Conservation (phyloP, 2,888 invertebrate genomes). For the Pristionchus japonicus region DNA sequence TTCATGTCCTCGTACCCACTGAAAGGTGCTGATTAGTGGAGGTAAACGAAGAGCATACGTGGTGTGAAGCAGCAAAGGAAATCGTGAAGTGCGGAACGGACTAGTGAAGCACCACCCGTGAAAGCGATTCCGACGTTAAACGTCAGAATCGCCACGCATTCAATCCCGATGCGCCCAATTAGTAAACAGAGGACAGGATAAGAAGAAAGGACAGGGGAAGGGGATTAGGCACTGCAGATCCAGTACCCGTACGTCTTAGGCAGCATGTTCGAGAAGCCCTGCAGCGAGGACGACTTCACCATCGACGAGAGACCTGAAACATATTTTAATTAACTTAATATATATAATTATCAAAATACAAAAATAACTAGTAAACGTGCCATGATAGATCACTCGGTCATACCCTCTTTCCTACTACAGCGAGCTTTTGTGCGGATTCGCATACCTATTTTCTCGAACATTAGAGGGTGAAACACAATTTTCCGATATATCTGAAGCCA, state of each 20-base stretch:
- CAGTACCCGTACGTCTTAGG: conserved; percentile 52
- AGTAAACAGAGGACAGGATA: no score
- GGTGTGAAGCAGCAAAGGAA: not conserved
- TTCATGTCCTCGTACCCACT: conserved; percentile 71
- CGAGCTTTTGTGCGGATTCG: no score
- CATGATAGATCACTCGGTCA: no score
- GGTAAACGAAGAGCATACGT: not conserved
- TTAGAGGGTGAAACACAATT: no score
- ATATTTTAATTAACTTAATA: not conserved
- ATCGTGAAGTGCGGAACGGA: no score
- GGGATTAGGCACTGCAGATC: conserved; percentile 5
- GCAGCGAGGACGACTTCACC: conserved; percentile 73
- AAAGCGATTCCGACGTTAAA: no score
- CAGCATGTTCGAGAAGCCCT: conserved; percentile 61
- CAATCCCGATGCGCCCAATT: no score
- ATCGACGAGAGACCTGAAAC: conserved; percentile 58
- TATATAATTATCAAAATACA: not conserved
- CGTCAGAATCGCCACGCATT: not conserved
- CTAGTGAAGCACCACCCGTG: no score
- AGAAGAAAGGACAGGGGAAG: not conserved
- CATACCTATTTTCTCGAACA: no score
- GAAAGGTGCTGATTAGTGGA: not conserved
- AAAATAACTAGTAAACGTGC: no score
- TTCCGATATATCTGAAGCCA: no score
- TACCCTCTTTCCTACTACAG: no score